These are phyloP conservation scores for Papilio machaon DNA, from an alignment of 1,140 invertebrate genomes.

Conservation along the genomic window DNA sequence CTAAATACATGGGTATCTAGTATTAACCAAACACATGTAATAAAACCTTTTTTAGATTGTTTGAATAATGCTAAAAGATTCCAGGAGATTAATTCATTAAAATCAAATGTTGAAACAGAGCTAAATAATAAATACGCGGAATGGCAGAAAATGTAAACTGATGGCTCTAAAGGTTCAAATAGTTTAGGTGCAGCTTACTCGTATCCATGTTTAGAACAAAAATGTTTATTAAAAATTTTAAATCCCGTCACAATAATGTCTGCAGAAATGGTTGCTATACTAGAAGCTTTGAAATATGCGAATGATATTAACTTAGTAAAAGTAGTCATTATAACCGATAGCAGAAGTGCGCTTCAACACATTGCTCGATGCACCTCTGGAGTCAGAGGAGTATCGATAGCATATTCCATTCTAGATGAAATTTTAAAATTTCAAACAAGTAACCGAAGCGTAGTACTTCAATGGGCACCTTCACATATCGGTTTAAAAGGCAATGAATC, in stretches of 20 bases:
- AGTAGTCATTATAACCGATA: neutral
- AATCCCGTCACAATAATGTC: neutral
- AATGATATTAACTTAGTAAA: neutral
- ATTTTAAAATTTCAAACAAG: too few species aligned
- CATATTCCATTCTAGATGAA: too few species aligned
- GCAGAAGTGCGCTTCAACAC: neutral
- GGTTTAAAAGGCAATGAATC: too few species aligned
- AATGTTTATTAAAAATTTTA: neutral
- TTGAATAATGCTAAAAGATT: neutral
- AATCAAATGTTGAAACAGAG: neutral
- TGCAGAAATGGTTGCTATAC: neutral
- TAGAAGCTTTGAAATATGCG: neutral
- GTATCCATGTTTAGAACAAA: neutral
- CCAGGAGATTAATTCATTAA: neutral
- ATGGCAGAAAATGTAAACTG: neutral
- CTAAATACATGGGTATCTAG: neutral
- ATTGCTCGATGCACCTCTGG: constrained; percentile 6
- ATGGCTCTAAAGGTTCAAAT: neutral
- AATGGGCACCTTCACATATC: neutral
- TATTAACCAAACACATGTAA: neutral
- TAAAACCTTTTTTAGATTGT: neutral
- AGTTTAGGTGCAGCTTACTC: neutral
- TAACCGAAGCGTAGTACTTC: too few species aligned
- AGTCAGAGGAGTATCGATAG: neutral
- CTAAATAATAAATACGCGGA: neutral